A percentile compares a stretch with the other conserved stretches of the same genome.
These are phyloP conservation scores for Sylvia atricapilla DNA, from an alignment of 2,113 vertebrate species.

Conservation along the genomic window DNA sequence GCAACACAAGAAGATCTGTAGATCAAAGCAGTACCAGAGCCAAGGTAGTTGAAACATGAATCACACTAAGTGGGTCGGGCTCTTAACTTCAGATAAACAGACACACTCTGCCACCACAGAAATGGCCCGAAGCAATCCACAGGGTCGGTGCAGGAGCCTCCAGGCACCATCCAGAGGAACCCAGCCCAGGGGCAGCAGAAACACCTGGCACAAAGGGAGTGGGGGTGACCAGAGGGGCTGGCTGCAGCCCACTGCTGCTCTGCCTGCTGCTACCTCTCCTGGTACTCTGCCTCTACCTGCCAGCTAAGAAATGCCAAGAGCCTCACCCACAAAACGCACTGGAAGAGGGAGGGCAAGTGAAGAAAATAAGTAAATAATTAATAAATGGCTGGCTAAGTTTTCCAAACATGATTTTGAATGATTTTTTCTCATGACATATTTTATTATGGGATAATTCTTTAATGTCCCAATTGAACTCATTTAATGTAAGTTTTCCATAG, in stretches of 20 bases:
- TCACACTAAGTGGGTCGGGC: neutral
- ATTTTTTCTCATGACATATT: neutral
- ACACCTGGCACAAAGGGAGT: neutral
- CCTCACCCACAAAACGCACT: neutral
- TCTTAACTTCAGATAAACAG: neutral
- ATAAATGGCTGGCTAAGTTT: neutral
- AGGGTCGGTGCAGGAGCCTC: neutral
- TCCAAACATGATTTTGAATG: neutral
- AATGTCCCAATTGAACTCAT: neutral
- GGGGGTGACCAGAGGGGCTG: neutral
- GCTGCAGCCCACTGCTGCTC: neutral
- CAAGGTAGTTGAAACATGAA: neutral
- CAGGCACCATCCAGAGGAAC: neutral
- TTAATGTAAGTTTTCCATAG: neutral
- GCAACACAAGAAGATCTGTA: neutral
- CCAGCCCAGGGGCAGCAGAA: neutral
- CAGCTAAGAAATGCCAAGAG: neutral
- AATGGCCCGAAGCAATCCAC: neutral
- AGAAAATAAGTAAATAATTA: neutral
- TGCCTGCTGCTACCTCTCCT: no score
- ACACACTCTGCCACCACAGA: neutral
- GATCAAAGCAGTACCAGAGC: neutral
- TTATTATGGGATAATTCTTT: neutral
- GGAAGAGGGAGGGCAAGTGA: neutral
- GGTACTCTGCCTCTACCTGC: neutral